Percentiles rank a stretch among this genome's conserved stretches.
phyloP scores from a whole-genome alignment of 2,113 vertebrate genomes.

The Cyprinodon brontotheroides region DNA sequence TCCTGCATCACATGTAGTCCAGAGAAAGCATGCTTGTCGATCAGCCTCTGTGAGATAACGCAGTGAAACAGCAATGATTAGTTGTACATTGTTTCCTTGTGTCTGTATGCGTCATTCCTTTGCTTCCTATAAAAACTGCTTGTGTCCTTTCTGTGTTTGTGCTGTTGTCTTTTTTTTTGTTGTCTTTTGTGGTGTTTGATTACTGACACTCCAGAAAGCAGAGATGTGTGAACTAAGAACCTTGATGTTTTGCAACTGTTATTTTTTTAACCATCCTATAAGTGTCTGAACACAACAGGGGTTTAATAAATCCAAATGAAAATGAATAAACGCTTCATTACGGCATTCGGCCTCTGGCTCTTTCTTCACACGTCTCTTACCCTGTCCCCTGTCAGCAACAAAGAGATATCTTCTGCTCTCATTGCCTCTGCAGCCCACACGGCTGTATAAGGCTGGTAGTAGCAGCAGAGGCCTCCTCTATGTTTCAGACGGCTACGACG shows the following conservation, averaged over 20 bases:
- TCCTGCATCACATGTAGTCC: conserved; percentile 23
- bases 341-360: conserved; percentile 34
- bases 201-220: conserved; percentile 56
- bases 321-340: conserved; percentile 23
- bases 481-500: conserved; percentile 86
- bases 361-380: conserved; percentile 70
- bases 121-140: conserved; percentile 54
- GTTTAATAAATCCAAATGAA: conserved; percentile 1
- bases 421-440: conserved; percentile 65
- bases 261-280: conserved; percentile 10
- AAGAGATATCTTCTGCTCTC: conserved; percentile 68
- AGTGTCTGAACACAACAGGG: conserved; percentile 1
- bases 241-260: background rate
- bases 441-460: conserved; percentile 70
- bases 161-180: conserved; percentile 9
- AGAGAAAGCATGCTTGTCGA: conserved; percentile 55
- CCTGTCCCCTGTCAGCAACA: conserved; percentile 68
- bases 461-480: conserved; percentile 74
- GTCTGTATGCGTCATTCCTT: conserved; percentile 54
- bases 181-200: conserved; percentile 38
- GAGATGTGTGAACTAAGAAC: conserved; percentile 70
- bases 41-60: conserved; percentile 69
- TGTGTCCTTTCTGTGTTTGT: conserved; percentile 48
- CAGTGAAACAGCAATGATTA: conserved; percentile 80
- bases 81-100: conserved; percentile 56